Base-by-base conservation (phyloP, 2,797 vertebrate species). In the Cossypha niveicapilla region DNA sequence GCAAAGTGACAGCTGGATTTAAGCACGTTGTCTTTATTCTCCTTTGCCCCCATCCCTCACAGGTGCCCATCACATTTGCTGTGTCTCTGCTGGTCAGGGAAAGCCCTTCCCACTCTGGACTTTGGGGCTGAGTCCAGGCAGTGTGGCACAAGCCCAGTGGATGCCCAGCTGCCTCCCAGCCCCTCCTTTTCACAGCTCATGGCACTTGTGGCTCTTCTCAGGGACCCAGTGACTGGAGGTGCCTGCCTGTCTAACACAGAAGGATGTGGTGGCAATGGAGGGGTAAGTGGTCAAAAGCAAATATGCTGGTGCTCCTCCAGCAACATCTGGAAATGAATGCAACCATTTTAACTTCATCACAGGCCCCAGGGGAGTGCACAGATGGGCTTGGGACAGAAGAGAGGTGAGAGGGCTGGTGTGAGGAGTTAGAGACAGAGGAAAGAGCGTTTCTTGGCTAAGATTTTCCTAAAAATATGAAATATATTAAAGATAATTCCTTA, bases 221-320 rank as follows among this genome's bases (percentile, higher is more conserved):
- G 44, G 15, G 32, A 58, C 30, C 22, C 48, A 86, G 60, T 0
- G 1, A 16, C 2, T 3, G 0, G 2, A 78, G 32, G 18, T 1
- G 2, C 28, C 56, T 74, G 63, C 53, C 63, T 53, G 48, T 63
- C 23, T n/a, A 35, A 32, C 9, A 5, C 34, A 63, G 47, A 22
- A 54, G 30, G 23, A 41, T 75, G 61, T 1, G 6, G 47, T 60
- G 58, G 41, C 27, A 22, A 2, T 12, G 15, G 11, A 32, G 27
- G 10, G 9, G 25, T 21, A 39, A 75, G 28, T 13, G 24, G 51
- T 24, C 4, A 3, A 44, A 76, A 70, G 32, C 15, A 89, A 81
- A 68, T 47, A 18, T 0, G 1, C 48, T 91, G 51, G 28, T 60
- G 28, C 8, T 79, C 9, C 32, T 87, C 37, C 70, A 62, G 3